phyloP scores from a whole-genome alignment of 2,797 vertebrate species.

The Botia kubotai region DNA sequence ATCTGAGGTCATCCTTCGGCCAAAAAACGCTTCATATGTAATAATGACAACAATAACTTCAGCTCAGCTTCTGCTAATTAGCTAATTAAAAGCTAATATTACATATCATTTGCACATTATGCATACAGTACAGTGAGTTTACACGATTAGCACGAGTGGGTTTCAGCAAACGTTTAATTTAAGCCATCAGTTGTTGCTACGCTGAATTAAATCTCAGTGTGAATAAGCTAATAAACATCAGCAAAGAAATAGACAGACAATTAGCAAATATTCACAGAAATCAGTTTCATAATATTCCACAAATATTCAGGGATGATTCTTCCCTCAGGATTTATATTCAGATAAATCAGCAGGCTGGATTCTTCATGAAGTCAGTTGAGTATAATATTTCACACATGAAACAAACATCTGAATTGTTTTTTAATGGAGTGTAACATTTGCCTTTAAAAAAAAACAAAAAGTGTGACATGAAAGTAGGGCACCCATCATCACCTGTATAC shows the following conservation, averaged over 20 bases:
- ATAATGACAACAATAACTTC: slow-evolving; percentile 7
- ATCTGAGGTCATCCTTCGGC: background rate
- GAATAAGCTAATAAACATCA: slow-evolving; percentile 19
- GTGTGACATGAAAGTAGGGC: slow-evolving; percentile 49
- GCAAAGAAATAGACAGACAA: background rate
- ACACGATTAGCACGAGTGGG: background rate
- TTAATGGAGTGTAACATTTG: slow-evolving; percentile 19
- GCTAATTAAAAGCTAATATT: slow-evolving; percentile 28
- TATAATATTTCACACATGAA: slow-evolving; percentile 28
- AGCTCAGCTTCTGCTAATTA: background rate
- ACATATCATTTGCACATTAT: slow-evolving; percentile 8
- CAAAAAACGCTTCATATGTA: background rate
- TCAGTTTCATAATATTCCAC: slow-evolving; percentile 15
- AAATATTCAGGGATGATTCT: slow-evolving; percentile 38
- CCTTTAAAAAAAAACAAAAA: slow-evolving; percentile 3
- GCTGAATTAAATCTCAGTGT: slow-evolving; percentile 6
- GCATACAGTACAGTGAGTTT: background rate
- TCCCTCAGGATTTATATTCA: slow-evolving; percentile 4
- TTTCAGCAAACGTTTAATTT: slow-evolving; percentile 19
- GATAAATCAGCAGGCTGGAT: slow-evolving; percentile 30
- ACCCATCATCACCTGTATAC: background rate
- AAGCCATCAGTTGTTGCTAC: slow-evolving; percentile 16
- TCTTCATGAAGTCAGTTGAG: slow-evolving; percentile 35
- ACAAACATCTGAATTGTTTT: background rate
- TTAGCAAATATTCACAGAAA: background rate